phyloP scores from a whole-genome alignment of 2,888 invertebrate genomes.

The Steinernema carpocapsae region DNA sequence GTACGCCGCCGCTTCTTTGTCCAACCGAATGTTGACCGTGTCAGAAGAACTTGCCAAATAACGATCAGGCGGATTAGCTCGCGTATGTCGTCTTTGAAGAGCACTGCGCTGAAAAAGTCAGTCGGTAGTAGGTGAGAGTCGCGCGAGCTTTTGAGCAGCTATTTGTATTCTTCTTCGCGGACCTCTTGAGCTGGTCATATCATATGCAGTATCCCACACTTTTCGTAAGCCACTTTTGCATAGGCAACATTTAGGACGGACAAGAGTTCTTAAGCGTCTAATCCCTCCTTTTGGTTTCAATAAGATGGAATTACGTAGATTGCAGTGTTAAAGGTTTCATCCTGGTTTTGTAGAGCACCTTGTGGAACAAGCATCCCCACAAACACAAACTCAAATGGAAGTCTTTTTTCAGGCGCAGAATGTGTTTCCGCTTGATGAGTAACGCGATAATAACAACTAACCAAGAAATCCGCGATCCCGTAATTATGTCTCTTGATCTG shows the following conservation, averaged over 20 bases:
- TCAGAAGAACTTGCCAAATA: constrained; percentile 12
- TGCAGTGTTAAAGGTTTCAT: not conserved
- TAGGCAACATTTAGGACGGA: constrained; percentile 5
- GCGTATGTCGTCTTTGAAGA: constrained; percentile 15
- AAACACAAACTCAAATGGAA: not conserved
- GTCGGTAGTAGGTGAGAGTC: not conserved
- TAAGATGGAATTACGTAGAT: not conserved
- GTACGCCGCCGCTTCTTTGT: not conserved
- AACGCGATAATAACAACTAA: constrained; percentile 24
- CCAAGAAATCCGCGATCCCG: constrained; percentile 15
- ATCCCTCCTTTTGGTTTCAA: not conserved
- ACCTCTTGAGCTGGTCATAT: constrained; percentile 29
- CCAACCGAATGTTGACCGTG: not conserved
- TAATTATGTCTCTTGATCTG: constrained; percentile 22
- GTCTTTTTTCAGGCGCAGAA: not conserved
- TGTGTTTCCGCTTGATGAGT: constrained; percentile 1
- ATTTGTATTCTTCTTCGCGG: constrained; percentile 9
- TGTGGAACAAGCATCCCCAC: not conserved
- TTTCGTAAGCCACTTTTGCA: not conserved
- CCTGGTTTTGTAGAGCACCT: not conserved
- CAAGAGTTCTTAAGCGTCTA: constrained; percentile 1
- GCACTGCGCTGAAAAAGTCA: not conserved
- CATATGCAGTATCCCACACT: constrained; percentile 33
- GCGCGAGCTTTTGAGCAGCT: not conserved
- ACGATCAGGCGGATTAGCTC: constrained; percentile 23